phyloP scores from a whole-genome alignment of 2,888 invertebrate genomes.

The Ernsta delagoae region DNA sequence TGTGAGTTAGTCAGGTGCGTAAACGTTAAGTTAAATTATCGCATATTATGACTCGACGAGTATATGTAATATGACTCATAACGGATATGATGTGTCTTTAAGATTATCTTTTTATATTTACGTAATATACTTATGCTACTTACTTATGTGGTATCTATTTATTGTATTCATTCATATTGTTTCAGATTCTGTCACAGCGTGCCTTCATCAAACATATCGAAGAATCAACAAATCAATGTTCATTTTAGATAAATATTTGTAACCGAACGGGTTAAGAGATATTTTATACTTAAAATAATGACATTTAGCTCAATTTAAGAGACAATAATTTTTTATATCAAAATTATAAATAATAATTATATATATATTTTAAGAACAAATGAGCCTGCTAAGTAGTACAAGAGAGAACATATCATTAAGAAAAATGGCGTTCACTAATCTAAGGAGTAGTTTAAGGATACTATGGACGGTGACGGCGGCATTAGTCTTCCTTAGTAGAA shows the following conservation, averaged over 20 bases:
- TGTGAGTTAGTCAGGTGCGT: slow-evolving; percentile 28
- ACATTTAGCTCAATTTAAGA: slow-evolving; percentile 56
- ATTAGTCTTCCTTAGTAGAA: slow-evolving; percentile 58
- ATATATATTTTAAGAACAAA: slow-evolving; percentile 58
- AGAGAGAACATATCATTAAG: slow-evolving; percentile 52
- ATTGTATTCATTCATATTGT: slow-evolving; percentile 51
- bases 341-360: too few relatives aligned
- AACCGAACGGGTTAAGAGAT: slow-evolving; percentile 56
- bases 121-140: background rate
- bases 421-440: slow-evolving; percentile 66
- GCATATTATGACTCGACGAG: slow-evolving; percentile 36
- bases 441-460: slow-evolving; percentile 69
- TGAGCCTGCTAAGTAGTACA: slow-evolving; percentile 61
- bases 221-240: slow-evolving; percentile 48
- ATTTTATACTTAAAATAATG: slow-evolving; percentile 54
- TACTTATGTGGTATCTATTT: slow-evolving; percentile 5
- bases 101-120: background rate
- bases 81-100: slow-evolving; percentile 45
- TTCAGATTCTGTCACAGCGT: slow-evolving; percentile 65
- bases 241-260: slow-evolving; percentile 55
- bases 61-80: slow-evolving; percentile 41
- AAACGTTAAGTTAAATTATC: slow-evolving; percentile 26
- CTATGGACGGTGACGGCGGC: slow-evolving; percentile 52
- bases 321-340: slow-evolving; percentile 52
- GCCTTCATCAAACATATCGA: slow-evolving; percentile 53